Conservation (phyloP, 2,113 vertebrate species). For the Hipposideros armiger region DNA sequence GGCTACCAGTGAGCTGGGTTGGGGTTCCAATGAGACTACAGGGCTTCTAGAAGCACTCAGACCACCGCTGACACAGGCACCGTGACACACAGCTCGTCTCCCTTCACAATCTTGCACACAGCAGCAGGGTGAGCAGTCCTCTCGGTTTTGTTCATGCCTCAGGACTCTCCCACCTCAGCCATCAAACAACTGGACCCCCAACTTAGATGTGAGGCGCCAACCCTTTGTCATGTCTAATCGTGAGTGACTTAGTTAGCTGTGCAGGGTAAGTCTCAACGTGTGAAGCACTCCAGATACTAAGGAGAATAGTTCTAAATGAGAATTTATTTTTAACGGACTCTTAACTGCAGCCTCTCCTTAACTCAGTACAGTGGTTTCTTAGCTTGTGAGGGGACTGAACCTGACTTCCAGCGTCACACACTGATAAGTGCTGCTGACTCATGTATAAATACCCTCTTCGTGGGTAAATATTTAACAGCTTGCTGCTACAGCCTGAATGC, state of each 20-base stretch:
- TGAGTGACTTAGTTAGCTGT: neutral
- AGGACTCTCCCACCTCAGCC: too few species aligned
- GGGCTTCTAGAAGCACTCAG: neutral
- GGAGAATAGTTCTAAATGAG: slow-evolving; percentile 3
- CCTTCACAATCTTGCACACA: neutral
- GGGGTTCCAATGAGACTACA: neutral
- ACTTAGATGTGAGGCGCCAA: neutral
- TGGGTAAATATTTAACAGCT: slow-evolving; percentile 82
- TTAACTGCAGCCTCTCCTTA: neutral
- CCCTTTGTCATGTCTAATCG: neutral
- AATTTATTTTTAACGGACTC: slow-evolving; percentile 49
- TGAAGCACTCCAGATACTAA: neutral
- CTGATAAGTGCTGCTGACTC: slow-evolving; percentile 72
- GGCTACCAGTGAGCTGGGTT: neutral
- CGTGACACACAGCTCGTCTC: neutral
- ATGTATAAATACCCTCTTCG: slow-evolving; percentile 59
- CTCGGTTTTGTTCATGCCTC: neutral
- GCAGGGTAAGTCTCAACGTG: neutral
- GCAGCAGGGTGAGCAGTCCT: neutral
- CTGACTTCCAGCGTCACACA: slow-evolving; percentile 23
- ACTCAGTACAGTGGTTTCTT: slow-evolving; percentile 28
- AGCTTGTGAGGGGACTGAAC: neutral
- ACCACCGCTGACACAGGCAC: neutral
- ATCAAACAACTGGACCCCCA: neutral
- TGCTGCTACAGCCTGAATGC: slow-evolving; percentile 68